Conservation (phyloP, 1,140 invertebrate genomes). For the Mya arenaria region DNA sequence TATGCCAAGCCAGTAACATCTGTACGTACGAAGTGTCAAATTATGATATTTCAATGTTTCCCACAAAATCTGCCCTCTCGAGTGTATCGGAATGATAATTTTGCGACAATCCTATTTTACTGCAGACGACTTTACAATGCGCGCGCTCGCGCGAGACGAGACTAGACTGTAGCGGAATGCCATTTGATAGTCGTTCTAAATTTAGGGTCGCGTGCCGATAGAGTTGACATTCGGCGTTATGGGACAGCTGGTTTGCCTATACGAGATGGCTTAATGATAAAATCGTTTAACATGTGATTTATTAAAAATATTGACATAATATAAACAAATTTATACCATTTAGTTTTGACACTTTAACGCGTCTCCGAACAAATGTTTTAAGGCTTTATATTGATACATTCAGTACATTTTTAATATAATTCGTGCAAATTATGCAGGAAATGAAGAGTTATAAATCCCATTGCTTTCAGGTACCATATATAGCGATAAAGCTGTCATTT, state of each 20-base stretch:
- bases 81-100: conserved; percentile 46
- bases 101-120: conserved; percentile 23
- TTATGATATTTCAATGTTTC: conserved; percentile 49
- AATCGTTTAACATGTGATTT: background rate
- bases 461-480: background rate
- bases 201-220: conserved; percentile 38
- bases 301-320: too few relatives aligned
- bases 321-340: too few relatives aligned
- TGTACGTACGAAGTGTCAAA: conserved; percentile 37
- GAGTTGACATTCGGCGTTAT: conserved; percentile 39
- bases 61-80: background rate
- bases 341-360: background rate
- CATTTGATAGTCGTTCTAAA: conserved; percentile 12
- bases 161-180: conserved; percentile 30
- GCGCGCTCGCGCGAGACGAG: background rate
- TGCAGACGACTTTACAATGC: conserved; percentile 15
- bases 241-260: conserved; percentile 35
- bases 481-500: background rate
- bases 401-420: background rate
- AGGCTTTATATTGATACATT: background rate
- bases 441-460: too few relatives aligned
- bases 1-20: conserved; percentile 44
- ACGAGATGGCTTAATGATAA: background rate
- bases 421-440: background rate
- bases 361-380: background rate